These are phyloP conservation scores for Saguinus midas DNA, from an alignment of 2,113 vertebrate species.

Conservation along the genomic window DNA sequence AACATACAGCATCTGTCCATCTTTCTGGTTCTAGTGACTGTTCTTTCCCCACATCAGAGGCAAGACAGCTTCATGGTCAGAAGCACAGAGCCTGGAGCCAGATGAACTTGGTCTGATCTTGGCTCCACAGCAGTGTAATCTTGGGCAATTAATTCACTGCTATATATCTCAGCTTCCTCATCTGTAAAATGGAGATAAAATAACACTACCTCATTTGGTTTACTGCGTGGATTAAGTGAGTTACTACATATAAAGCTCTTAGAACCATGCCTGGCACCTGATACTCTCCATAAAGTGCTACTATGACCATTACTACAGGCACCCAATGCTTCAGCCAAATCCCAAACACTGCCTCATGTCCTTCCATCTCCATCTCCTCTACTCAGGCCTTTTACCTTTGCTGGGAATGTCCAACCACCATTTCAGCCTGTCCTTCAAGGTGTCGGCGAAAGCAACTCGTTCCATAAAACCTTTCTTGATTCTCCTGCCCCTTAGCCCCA, in stretches of 20 bases:
- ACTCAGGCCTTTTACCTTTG: not conserved
- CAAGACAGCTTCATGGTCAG: not conserved
- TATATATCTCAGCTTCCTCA: slow-evolving; percentile 17
- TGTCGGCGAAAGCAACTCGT: not conserved
- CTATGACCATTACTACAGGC: not conserved
- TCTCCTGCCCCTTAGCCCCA: not conserved
- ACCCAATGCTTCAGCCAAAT: not conserved
- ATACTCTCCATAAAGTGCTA: not conserved
- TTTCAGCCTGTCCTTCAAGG: not conserved
- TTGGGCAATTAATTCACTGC: not conserved
- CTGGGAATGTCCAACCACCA: not conserved
- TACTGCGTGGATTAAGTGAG: not conserved
- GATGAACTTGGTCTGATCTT: not conserved
- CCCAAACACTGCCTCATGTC: not conserved
- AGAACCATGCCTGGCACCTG: not conserved
- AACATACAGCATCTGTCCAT: not conserved
- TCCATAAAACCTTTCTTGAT: not conserved
- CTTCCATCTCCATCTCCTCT: not conserved
- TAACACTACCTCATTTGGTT: not conserved
- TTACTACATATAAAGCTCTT: not conserved
- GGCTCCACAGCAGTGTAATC: not conserved
- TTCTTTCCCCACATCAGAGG: not conserved
- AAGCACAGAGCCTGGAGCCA: not conserved
- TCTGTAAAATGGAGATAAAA: not conserved
- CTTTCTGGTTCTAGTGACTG: not conserved